A percentile compares a stretch with the other conserved stretches of the same genome.
phyloP scores from a whole-genome alignment of 2,797 vertebrate species.

The Phrynocephalus vlangalii region DNA sequence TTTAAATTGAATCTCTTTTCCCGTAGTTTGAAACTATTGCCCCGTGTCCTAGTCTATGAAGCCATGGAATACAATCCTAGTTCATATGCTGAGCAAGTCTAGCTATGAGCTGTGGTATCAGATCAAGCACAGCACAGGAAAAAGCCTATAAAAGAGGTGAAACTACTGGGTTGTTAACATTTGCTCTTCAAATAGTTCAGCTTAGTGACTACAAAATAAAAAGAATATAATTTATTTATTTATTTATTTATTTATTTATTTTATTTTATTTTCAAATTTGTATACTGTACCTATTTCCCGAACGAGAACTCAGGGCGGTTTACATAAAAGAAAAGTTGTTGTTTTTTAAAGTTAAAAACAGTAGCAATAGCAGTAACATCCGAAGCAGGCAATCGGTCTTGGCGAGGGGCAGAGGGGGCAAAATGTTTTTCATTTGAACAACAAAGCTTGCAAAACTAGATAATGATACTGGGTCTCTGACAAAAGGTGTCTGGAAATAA shows the following conservation, averaged over 20 bases:
- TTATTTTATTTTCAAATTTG: no score
- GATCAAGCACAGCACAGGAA: constrained; percentile 47
- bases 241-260: no score
- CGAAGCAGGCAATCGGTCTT: no score
- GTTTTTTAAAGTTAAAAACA: no score
- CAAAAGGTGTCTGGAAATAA: constrained; percentile 28
- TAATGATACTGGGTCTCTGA: constrained; percentile 28
- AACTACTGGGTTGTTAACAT: constrained; percentile 55
- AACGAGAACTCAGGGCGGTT: no score
- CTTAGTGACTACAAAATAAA: background rate
- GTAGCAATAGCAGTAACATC: no score
- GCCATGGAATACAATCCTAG: constrained; percentile 28
- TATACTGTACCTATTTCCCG: no score
- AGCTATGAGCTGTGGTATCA: constrained; percentile 49
- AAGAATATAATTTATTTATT: background rate
- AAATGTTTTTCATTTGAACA: constrained; percentile 37
- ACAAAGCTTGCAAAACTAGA: background rate
- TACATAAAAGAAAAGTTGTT: no score
- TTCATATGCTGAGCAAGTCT: constrained; percentile 63
- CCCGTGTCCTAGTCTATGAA: no score
- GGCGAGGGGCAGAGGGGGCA: no score
- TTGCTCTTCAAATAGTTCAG: constrained; percentile 53
- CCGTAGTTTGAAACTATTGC: no score
- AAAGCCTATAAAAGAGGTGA: constrained; percentile 56
- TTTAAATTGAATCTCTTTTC: no score